Base-by-base conservation (phyloP, 2,113 vertebrate genomes). In the Steatornis caripensis region DNA sequence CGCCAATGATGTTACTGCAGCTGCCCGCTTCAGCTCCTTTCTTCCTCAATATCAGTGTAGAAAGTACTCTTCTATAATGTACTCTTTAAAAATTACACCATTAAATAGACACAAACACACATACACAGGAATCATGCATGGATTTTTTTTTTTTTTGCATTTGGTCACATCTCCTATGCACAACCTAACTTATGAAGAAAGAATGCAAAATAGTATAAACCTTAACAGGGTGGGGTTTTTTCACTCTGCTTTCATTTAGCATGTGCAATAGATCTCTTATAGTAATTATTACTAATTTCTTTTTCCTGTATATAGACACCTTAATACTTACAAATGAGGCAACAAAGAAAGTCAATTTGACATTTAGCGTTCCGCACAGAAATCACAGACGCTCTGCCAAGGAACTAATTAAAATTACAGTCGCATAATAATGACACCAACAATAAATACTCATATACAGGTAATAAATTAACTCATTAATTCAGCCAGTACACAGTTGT, bases 381-480 rank as follows among this genome's bases (percentile, higher is more conserved):
- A 94, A 93, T 74, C 85, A 90, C 75, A 90, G 62, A 74, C 37
- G 60, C 3, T 11, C 54, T 84, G 79, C 75, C 82, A 92, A 94
- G 43, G 68, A 90, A 94, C 84, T 95, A 94, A 95, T 97, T 96
- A 94, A 94, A 94, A 93, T 90, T 94, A 75, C n/a, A 92, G 71
- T 86, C 84, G 90, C 43, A 89, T 84, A 66, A 93, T 84, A 89
- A 95, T 91, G 89, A 83, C 66, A 60, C 32, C 45, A 85, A 75
- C 43, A 84, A 90, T 92, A 97, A 95, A 90, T 93, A 94, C 85
- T 92, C 76, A 75, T 80, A 81, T 70, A 84, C 86, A 90, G 88
- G 92, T 96, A 96, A 94, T 91, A 95, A 95, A 92, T 95, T 95
- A 95, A 93, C 68, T 94, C 83, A 88, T 92, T 96, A 95, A 96